Evolutionary conservation across 2,113 vertebrate species (phyloP).

Genomic region (Brachyhypopomus occidentalis): DNA sequence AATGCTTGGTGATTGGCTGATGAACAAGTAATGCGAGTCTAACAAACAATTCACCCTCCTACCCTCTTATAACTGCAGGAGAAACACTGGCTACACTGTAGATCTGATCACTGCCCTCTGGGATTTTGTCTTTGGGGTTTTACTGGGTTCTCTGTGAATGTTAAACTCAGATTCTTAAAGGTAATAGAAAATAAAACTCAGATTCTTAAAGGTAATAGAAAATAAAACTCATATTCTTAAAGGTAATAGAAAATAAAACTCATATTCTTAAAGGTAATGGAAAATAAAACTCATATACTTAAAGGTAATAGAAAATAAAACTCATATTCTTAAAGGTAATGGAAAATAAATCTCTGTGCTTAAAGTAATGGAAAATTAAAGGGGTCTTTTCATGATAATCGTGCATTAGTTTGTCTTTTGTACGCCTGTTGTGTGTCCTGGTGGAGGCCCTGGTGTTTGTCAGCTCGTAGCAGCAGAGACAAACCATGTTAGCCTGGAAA

Average conservation of each 20-base stretch:
- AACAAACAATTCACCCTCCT: too few relatives aligned
- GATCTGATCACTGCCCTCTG: not conserved
- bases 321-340: not conserved
- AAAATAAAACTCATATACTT: conserved; percentile 5
- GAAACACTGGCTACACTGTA: not conserved
- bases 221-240: not conserved
- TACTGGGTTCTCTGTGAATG: not conserved
- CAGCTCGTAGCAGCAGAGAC: not conserved
- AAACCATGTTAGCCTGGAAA: not conserved
- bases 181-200: not conserved
- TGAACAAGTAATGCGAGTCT: too few relatives aligned
- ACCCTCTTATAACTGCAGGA: not conserved
- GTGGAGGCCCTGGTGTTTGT: conserved; percentile 5
- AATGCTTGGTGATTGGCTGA: not conserved
- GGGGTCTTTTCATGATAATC: not conserved
- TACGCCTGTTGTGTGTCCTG: not conserved
- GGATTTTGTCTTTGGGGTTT: not conserved
- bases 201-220: not conserved
- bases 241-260: not conserved
- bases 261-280: not conserved
- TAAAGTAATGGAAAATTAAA: not conserved
- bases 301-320: not conserved
- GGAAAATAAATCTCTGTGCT: not conserved
- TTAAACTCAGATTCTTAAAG: not conserved
- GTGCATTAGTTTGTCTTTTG: conserved; percentile 1